Conservation (phyloP, 1,140 invertebrate species). For the Myzus persicae region DNA sequence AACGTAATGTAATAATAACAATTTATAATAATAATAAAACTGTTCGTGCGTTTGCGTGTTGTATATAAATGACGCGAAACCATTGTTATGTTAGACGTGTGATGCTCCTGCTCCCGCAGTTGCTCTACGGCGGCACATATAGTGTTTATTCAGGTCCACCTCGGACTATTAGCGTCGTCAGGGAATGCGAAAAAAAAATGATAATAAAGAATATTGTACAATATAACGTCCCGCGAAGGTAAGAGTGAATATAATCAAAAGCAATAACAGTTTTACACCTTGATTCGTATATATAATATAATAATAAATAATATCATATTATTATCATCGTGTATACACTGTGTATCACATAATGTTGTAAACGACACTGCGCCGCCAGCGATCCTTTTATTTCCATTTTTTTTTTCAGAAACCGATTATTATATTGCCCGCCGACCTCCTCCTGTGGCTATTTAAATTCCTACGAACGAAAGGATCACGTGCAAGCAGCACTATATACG, state of each 20-base stretch:
- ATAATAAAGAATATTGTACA: constrained; percentile 8
- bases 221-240: neutral
- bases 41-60: neutral
- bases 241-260: constrained; percentile 19
- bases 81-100: constrained; percentile 32
- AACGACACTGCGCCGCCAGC: neutral
- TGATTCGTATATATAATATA: constrained; percentile 20
- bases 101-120: neutral
- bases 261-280: constrained; percentile 56
- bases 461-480: neutral
- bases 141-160: constrained; percentile 43
- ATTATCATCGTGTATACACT: neutral
- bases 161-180: constrained; percentile 31
- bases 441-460: constrained; percentile 26
- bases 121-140: neutral
- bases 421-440: neutral
- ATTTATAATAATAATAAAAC: constrained; percentile 49
- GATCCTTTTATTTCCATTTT: constrained; percentile 9
- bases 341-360: constrained; percentile 32
- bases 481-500: neutral
- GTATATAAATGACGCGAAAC: constrained; percentile 46
- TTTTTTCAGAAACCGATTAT: constrained; percentile 38
- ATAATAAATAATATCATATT: neutral
- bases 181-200: constrained; percentile 36
- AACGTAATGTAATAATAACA: constrained; percentile 55